Conservation (phyloP, 37 sponge, comb jelly and placozoan genomes). For the Beroe ovata region DNA sequence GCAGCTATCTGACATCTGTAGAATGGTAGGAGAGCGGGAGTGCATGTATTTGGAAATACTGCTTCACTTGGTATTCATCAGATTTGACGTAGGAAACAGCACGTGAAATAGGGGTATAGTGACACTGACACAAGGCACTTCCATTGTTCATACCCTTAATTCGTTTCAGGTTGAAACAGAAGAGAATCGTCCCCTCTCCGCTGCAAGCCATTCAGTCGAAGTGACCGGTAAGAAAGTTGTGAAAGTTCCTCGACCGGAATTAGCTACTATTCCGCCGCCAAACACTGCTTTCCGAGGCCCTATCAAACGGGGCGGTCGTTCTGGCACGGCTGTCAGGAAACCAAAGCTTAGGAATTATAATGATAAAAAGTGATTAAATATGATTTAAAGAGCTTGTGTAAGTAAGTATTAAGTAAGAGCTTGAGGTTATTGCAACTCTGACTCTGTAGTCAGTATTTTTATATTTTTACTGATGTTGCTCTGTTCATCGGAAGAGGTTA, state of each 20-base stretch:
- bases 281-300: neutral
- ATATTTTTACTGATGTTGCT: too few species aligned
- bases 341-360: slow-evolving; percentile 49
- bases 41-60: too few species aligned
- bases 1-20: slow-evolving; percentile 8
- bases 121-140: too few species aligned
- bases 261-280: neutral
- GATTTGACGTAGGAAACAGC: too few species aligned
- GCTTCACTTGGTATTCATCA: too few species aligned
- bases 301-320: neutral
- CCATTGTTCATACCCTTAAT: too few species aligned
- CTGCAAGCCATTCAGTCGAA: neutral
- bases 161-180: slow-evolving; percentile 51
- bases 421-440: too few species aligned
- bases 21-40: slow-evolving; percentile 27
- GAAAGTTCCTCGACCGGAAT: neutral
- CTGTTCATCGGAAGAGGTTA: too few species aligned
- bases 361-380: slow-evolving; percentile 27
- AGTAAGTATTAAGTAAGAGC: too few species aligned
- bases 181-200: slow-evolving; percentile 36
- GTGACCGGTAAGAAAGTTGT: slow-evolving; percentile 24
- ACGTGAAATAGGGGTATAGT: too few species aligned
- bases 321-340: neutral
- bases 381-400: too few species aligned
- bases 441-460: too few species aligned